A percentile compares a stretch with the other conserved stretches of the same genome.
Evolutionary conservation across 2,797 vertebrate genomes (phyloP).

Genomic region (Notamacropus eugenii): DNA sequence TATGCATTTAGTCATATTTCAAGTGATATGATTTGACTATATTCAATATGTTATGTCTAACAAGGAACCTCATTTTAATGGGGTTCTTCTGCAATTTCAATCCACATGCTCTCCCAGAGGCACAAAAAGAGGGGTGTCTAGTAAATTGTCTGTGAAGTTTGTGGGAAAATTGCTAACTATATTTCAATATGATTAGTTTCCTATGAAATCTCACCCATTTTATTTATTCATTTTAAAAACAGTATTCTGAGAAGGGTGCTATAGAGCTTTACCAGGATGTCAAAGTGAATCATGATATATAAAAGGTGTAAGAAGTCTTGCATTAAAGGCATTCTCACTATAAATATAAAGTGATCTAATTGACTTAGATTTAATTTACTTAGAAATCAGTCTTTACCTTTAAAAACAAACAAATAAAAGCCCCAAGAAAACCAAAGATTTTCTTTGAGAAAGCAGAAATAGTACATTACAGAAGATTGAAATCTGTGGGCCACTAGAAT

Average conservation of each 20-base stretch:
- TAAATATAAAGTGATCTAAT: not conserved
- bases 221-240: not conserved
- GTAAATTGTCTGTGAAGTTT: not conserved
- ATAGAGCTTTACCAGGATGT: not conserved
- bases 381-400: not conserved
- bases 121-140: not conserved
- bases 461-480: not conserved
- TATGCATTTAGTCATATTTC: not conserved
- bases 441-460: not conserved
- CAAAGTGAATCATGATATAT: not conserved
- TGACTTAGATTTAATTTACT: conserved; percentile 8
- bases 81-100: not conserved
- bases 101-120: not conserved
- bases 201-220: not conserved
- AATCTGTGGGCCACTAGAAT: not conserved
- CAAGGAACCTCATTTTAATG: not conserved
- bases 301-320: not conserved
- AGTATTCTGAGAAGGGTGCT: not conserved
- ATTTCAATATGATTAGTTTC: not conserved
- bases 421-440: conserved; percentile 10
- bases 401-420: not conserved
- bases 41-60: not conserved
- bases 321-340: not conserved
- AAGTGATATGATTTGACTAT: not conserved
- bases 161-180: not conserved